A percentile compares a stretch with the other conserved stretches of the same genome.
Conservation (phyloP, 2,113 vertebrate species). For the Phocoena sinus region DNA sequence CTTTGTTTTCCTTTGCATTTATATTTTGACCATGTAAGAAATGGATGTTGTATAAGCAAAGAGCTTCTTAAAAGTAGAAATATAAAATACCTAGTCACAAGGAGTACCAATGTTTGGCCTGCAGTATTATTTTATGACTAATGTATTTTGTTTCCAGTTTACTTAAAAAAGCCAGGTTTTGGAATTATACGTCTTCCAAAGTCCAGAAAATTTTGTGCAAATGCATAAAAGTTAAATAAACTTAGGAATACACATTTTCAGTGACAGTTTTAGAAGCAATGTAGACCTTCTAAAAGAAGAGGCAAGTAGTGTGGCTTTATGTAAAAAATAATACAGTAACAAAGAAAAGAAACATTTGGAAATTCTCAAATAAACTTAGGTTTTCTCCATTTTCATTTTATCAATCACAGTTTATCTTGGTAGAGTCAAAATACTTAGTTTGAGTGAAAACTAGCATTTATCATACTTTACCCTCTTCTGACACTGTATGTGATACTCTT, state of each 20-base stretch:
- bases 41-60: not conserved
- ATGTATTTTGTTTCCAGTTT: not conserved
- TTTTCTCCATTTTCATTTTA: not conserved
- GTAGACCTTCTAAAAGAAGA: not conserved
- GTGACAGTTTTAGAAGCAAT: not conserved
- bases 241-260: not conserved
- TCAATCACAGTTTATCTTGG: not conserved
- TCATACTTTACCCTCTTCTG: not conserved
- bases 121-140: not conserved
- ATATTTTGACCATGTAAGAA: not conserved
- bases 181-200: not conserved
- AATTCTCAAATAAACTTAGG: not conserved
- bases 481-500: not conserved
- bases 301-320: not conserved
- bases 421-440: not conserved
- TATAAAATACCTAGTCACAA: not conserved
- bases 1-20: not conserved
- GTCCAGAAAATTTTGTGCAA: not conserved
- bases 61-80: not conserved
- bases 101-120: not conserved
- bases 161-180: not conserved
- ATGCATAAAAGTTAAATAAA: not conserved
- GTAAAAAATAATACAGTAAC: not conserved
- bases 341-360: not conserved
- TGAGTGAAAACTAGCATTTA: not conserved